Percentiles rank a stretch among this genome's conserved stretches.
These are phyloP conservation scores for Myotis daubentonii DNA, from an alignment of 2,797 vertebrate species.

Conservation along the genomic window DNA sequence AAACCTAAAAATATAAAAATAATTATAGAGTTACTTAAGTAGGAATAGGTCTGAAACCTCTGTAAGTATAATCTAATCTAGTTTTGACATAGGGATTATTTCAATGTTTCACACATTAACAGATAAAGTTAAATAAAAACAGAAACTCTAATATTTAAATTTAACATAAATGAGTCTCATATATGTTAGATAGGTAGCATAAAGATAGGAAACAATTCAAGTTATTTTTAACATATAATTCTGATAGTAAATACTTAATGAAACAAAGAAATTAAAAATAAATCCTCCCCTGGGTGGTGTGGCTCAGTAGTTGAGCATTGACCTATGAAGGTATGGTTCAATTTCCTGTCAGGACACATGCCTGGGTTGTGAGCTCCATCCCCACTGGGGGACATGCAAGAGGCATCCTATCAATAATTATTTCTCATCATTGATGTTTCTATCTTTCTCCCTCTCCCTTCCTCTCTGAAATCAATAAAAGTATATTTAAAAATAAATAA, in stretches of 20 bases:
- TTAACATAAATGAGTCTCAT: background rate
- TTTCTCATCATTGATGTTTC: too few relatives aligned
- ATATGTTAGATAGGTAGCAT: background rate
- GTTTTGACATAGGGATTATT: background rate
- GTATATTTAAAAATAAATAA: background rate
- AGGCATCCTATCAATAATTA: too few relatives aligned
- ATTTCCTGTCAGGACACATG: too few relatives aligned
- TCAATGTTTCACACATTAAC: background rate
- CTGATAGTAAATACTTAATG: background rate
- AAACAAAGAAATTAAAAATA: background rate
- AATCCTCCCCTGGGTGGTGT: background rate
- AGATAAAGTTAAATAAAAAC: background rate
- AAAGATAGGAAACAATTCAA: background rate
- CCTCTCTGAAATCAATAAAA: too few relatives aligned
- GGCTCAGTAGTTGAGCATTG: too few relatives aligned
- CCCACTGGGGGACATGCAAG: too few relatives aligned
- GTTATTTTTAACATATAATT: background rate
- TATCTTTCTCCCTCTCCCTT: too few relatives aligned
- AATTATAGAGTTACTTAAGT: background rate
- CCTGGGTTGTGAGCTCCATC: too few relatives aligned
- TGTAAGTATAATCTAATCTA: background rate
- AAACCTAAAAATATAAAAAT: background rate
- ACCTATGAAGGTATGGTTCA: too few relatives aligned
- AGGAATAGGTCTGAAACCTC: fast-evolving
- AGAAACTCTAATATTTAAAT: background rate